These are phyloP conservation scores for Dynastes hyllus DNA, from an alignment of 2,888 invertebrate genomes.

Conservation along the genomic window DNA sequence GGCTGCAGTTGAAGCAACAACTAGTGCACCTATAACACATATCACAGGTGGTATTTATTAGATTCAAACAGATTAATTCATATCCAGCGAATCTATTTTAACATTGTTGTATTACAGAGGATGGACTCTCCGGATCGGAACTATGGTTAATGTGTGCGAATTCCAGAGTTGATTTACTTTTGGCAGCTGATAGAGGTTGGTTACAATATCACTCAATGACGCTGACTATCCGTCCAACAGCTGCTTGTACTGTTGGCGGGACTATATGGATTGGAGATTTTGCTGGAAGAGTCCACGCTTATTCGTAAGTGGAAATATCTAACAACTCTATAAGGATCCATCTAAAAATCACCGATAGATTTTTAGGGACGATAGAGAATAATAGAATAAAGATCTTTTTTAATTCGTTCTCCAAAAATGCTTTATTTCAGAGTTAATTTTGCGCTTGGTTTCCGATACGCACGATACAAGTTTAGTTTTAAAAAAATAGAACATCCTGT, in stretches of 20 bases:
- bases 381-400: no score
- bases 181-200: constrained; percentile 74
- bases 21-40: constrained; percentile 71
- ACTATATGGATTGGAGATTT: constrained; percentile 94
- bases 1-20: constrained; percentile 79
- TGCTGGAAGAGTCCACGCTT: constrained; percentile 88
- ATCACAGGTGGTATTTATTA: constrained; percentile 69
- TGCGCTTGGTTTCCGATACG: no score
- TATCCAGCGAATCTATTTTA: neutral
- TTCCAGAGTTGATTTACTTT: constrained; percentile 77
- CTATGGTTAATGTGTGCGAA: constrained; percentile 84
- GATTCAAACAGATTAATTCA: neutral
- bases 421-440: no score
- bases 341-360: no score
- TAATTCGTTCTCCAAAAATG: no score
- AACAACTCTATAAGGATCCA: no score
- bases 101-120: constrained; percentile 68
- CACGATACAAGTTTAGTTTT: no score
- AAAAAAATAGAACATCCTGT: no score
- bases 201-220: constrained; percentile 76
- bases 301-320: constrained; percentile 74
- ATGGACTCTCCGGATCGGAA: constrained; percentile 77
- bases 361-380: no score
- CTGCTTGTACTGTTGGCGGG: constrained; percentile 84
- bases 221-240: constrained; percentile 77